Evolutionary conservation across 2,888 invertebrate species (phyloP).

Genomic region (Cerceris rybyensis): DNA sequence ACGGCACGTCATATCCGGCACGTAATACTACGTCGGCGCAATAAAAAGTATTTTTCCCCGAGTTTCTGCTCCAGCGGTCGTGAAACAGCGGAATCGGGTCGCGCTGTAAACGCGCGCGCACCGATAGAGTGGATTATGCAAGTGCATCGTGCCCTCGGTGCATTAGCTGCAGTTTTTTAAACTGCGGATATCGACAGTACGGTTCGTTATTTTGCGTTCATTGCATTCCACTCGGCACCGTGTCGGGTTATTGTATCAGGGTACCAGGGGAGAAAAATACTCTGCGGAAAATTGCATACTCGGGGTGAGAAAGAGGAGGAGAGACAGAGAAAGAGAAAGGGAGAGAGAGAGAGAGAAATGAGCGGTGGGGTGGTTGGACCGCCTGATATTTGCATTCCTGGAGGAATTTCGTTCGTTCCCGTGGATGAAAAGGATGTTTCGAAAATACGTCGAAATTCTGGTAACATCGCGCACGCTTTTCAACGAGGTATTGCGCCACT

Average conservation of each 20-base stretch:
- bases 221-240: conserved; percentile 43
- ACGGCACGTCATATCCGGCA: conserved; percentile 35
- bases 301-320: neutral
- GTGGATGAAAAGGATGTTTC: neutral
- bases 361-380: too few species aligned
- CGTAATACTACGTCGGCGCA: conserved; percentile 19
- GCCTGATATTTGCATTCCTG: neutral
- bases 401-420: neutral
- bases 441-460: neutral
- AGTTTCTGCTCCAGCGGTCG: conserved; percentile 33
- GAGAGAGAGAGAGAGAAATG: too few species aligned
- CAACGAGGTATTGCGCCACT: neutral
- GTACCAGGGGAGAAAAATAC: conserved; percentile 27
- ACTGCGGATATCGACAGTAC: conserved; percentile 24
- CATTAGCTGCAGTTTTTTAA: conserved; percentile 41
- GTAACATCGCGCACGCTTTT: neutral
- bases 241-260: conserved; percentile 48
- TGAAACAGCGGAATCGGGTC: conserved; percentile 37
- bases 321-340: neutral
- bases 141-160: conserved; percentile 37
- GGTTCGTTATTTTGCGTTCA: conserved; percentile 53
- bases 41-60: conserved; percentile 34
- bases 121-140: conserved; percentile 52
- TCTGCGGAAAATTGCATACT: conserved; percentile 40
- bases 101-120: conserved; percentile 26